These are phyloP conservation scores for Rapana venosa DNA, from an alignment of 2,888 invertebrate species.

Conservation along the genomic window DNA sequence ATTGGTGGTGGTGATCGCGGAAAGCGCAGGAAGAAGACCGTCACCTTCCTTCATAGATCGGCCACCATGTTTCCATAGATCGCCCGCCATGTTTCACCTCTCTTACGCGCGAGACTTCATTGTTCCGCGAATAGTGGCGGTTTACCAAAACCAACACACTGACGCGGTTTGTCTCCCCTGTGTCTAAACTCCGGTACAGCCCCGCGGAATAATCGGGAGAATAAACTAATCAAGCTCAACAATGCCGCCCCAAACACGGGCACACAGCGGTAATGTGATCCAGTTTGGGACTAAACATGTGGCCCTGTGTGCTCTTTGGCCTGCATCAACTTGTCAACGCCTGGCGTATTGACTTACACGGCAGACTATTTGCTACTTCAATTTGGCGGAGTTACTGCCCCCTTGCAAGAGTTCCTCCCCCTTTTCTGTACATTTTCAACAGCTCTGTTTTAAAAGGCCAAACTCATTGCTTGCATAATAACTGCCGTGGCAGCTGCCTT, in stretches of 20 bases:
- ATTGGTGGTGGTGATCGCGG: no score
- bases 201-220: not conserved
- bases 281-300: conserved; percentile 16
- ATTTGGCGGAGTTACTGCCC: conserved; percentile 4
- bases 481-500: not conserved
- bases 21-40: no score
- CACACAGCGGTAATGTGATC: not conserved
- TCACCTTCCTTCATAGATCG: no score
- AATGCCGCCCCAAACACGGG: conserved; percentile 13
- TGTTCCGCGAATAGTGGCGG: no score
- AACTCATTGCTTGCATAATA: not conserved
- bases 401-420: not conserved
- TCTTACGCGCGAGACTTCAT: no score
- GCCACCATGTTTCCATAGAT: no score
- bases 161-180: not conserved
- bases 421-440: conserved; percentile 15
- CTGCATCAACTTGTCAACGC: conserved; percentile 21
- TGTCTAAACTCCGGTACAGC: not conserved
- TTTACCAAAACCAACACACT: no score
- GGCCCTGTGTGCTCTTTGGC: not conserved
- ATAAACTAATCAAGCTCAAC: conserved; percentile 17
- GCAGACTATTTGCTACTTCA: not conserved
- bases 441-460: not conserved
- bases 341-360: not conserved
- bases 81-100: no score